Evolutionary conservation across 2,888 invertebrate genomes (phyloP), one percentile per base, ranked within the genome.

Genomic region (Aporophyla lueneburgensis): DNA sequence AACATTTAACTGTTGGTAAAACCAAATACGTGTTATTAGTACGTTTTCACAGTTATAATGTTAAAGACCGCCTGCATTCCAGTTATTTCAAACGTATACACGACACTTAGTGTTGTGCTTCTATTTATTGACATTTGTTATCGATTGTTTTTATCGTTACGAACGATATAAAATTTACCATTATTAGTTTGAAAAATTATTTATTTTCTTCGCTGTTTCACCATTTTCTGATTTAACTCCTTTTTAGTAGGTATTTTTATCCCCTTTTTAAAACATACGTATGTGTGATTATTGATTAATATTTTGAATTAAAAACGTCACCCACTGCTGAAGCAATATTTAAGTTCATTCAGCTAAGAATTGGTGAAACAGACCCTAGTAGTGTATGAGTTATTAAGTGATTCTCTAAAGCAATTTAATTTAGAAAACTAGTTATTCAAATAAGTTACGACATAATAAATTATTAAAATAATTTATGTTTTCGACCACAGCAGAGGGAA

Each of bases 1-100:
- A 59, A 43, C 27, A 75, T 49, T n/a, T 7, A 71, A n/a, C 5
- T 77, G 71, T 83, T 83, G 83, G 83, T 83, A 80, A 81, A 88
- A 87, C 62, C 78, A 85, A 76, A 58, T n/a, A 72, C 27, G 16
- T 65, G n/a, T 76, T 63, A 49, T 69, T 66, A 74, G 76, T 74
- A 58, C 46, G 67, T 66, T 73, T 69, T 65, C 69, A 78, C 80
- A 71, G 40, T 74, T 80, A 62, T 88, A 87, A 77, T 77, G 62
- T 80, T 81, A 82, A 81, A 86, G 79, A 84, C 85, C 86, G 78
- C 79, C 82, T 92, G 93, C 95, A 95, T 95, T 95, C 95, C 92
- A 92, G 74, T 87, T 81, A 73, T 87, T 79, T 70, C 73, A n/a
- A 78, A 70, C 49, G 19, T 85, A 62, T 76, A 61, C 33, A 33